Evolutionary conservation across 2,113 vertebrate species (phyloP).

Genomic region (Typhlomys cinereus): DNA sequence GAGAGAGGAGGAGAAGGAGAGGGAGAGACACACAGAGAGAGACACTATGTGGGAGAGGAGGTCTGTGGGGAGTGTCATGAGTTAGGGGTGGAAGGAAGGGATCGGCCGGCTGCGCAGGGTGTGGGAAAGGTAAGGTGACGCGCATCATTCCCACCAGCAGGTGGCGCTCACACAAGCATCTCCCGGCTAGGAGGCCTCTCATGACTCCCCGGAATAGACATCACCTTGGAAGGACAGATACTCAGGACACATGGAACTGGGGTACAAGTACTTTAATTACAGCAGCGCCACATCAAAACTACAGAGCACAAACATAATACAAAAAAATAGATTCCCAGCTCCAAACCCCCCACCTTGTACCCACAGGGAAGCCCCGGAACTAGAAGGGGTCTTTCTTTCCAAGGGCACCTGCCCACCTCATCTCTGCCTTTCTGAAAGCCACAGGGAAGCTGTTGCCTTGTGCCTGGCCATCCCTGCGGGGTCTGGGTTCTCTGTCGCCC

Average conservation of each 20-base stretch:
- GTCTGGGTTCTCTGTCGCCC: neutral
- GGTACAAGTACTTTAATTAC: constrained; percentile 82
- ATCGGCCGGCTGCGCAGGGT: too few species aligned
- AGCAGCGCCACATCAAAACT: constrained; percentile 66
- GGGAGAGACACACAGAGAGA: too few species aligned
- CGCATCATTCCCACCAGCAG: neutral
- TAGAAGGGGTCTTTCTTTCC: fast-evolving
- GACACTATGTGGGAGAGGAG: neutral
- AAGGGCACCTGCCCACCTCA: neutral
- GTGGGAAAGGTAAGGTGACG: too few species aligned
- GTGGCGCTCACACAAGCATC: neutral
- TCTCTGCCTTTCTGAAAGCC: neutral
- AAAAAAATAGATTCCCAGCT: constrained; percentile 74
- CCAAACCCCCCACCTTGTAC: constrained; percentile 61
- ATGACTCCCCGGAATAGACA: neutral
- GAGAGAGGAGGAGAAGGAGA: too few species aligned
- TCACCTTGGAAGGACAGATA: neutral
- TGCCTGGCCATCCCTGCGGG: neutral
- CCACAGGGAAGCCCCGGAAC: constrained; percentile 21
- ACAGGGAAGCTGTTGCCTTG: neutral
- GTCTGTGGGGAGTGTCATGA: too few species aligned
- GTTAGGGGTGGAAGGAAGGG: too few species aligned
- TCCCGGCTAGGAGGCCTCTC: neutral
- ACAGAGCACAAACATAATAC: constrained; percentile 79
- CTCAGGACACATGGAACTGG: neutral